Evolutionary conservation across 1,140 invertebrate species (phyloP).

Genomic region (Pseudomyrmex sp.): DNA sequence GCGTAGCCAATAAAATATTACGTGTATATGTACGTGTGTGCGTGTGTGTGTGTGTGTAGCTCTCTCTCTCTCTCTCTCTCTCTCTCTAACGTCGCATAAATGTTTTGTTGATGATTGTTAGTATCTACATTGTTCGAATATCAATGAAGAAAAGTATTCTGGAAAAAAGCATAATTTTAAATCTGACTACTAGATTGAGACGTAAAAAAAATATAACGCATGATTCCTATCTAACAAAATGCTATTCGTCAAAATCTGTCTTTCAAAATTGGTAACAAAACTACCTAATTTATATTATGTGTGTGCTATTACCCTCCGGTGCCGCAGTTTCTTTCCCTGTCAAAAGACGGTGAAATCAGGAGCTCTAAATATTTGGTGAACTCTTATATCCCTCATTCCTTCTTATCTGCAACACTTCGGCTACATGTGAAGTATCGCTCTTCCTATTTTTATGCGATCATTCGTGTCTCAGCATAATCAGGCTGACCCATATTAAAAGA

Average conservation of each 20-base stretch:
- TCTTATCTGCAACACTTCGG: conserved; percentile 42
- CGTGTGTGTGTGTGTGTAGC: not conserved
- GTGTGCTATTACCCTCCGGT: conserved; percentile 14
- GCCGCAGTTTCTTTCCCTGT: conserved; percentile 6
- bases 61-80: conserved; percentile 10
- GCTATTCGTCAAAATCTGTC: conserved; percentile 8
- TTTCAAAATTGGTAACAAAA: conserved; percentile 14
- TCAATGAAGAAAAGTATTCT: not conserved
- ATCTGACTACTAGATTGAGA: conserved; percentile 7
- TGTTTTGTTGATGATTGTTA: conserved; percentile 1
- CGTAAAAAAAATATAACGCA: conserved; percentile 1
- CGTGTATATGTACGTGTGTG: not conserved
- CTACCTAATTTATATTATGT: conserved; percentile 27
- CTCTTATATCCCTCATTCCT: conserved; percentile 7
- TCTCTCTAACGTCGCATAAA: not conserved
- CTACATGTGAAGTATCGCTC: conserved; percentile 37
- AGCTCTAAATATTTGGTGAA: conserved; percentile 41
- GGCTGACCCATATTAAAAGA: conserved; percentile 69
- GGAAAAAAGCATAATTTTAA: conserved; percentile 9
- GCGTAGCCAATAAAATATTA: not conserved
- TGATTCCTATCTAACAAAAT: conserved; percentile 25
- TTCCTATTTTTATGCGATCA: conserved; percentile 57
- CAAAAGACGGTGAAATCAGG: conserved; percentile 30
- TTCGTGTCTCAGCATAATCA: conserved; percentile 69
- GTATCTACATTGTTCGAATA: not conserved